Conservation (phyloP, 2,888 invertebrate species). For the Strigamia crassipes region DNA sequence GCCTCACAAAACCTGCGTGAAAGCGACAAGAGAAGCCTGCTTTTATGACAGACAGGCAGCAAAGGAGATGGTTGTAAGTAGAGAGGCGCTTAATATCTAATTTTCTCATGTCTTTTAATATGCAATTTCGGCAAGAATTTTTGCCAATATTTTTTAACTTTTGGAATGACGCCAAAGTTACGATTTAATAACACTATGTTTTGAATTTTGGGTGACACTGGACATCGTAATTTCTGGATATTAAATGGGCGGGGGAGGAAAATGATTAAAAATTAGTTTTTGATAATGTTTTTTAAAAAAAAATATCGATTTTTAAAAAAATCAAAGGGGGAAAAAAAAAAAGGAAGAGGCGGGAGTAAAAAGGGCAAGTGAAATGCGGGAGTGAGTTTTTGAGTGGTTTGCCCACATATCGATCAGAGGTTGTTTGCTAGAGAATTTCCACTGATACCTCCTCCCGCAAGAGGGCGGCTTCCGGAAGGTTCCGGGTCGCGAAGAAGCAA, state of each 20-base stretch:
- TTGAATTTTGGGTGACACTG: not conserved
- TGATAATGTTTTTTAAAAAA: not conserved
- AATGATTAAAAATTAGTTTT: not conserved
- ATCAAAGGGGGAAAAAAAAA: not conserved
- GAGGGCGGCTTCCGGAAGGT: slow-evolving; percentile 39
- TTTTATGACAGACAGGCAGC: slow-evolving; percentile 23
- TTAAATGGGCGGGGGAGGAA: not conserved
- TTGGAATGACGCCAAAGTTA: not conserved
- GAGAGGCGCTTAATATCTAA: slow-evolving; percentile 31
- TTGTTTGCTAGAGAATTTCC: slow-evolving; percentile 38
- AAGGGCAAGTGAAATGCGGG: slow-evolving; percentile 26
- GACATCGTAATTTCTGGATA: not conserved
- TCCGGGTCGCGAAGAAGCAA: slow-evolving; percentile 40
- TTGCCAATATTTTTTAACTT: slow-evolving; percentile 12
- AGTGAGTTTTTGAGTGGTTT: slow-evolving; percentile 42
- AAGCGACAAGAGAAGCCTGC: slow-evolving; percentile 17
- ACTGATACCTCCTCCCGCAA: slow-evolving; percentile 42
- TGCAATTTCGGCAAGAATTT: slow-evolving; percentile 39
- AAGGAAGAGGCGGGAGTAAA: not conserved
- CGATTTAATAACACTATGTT: not conserved
- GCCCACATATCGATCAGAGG: slow-evolving; percentile 39
- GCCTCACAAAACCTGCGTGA: slow-evolving; percentile 34
- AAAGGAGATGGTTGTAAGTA: not conserved
- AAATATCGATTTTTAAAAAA: not conserved
- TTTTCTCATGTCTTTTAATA: slow-evolving; percentile 23